phyloP scores from a whole-genome alignment of 2,113 vertebrate species.

The Myocastor coypus region DNA sequence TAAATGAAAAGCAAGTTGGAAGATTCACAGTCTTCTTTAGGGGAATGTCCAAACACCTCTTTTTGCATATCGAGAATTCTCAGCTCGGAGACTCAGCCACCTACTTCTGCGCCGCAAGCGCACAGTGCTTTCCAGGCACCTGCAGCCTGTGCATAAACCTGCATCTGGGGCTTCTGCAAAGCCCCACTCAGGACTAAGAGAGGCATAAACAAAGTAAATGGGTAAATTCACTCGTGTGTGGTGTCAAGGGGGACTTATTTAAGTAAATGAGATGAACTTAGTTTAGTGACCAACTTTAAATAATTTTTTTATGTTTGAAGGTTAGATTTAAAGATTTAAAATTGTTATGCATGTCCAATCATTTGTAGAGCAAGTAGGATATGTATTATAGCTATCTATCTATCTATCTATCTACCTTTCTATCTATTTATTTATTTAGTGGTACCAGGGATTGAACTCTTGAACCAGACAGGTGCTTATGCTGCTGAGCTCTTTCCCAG shows the following conservation, averaged over 20 bases:
- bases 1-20: neutral
- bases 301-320: neutral
- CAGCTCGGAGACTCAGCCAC: conserved; percentile 52
- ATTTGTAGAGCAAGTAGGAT: neutral
- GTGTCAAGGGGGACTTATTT: neutral
- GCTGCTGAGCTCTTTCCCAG: too few relatives aligned
- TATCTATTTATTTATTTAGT: too few relatives aligned
- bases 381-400: neutral
- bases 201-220: neutral
- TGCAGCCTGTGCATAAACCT: too few relatives aligned
- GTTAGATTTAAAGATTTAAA: neutral
- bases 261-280: neutral
- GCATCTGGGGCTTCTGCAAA: neutral
- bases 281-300: neutral
- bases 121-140: too few relatives aligned
- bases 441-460: too few relatives aligned
- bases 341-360: neutral
- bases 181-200: too few relatives aligned
- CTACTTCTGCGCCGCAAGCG: too few relatives aligned
- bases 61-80: neutral
- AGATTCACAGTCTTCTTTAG: conserved; percentile 12
- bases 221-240: neutral
- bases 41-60: neutral
- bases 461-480: too few relatives aligned
- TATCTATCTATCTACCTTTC: too few relatives aligned